Evolutionary conservation across 2,888 invertebrate genomes (phyloP).

Genomic region (Lottia scabra): DNA sequence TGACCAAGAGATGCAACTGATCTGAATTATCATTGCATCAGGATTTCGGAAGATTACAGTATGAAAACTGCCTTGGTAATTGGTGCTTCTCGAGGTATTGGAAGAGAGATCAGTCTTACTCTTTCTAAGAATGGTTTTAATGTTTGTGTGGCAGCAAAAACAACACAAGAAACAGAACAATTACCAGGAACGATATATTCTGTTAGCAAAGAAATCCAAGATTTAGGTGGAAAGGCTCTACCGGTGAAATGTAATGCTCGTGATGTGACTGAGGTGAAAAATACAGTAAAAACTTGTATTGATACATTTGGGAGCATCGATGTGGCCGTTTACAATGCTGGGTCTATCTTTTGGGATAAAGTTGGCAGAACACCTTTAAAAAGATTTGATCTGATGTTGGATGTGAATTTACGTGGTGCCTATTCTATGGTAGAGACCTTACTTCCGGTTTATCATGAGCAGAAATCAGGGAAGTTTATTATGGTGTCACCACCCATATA

Average conservation of each 20-base stretch:
- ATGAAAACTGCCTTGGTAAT: conserved; percentile 51
- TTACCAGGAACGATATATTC: conserved; percentile 50
- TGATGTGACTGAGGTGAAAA: conserved; percentile 41
- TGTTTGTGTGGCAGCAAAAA: conserved; percentile 57
- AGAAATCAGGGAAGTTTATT: conserved; percentile 47
- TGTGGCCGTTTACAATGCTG: conserved; percentile 84
- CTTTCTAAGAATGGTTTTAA: conserved; percentile 45
- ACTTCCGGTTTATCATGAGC: conserved; percentile 48
- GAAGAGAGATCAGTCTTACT: conserved; percentile 52
- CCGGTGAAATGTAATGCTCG: conserved; percentile 53
- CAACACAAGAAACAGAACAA: conserved; percentile 36
- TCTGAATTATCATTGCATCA: no score
- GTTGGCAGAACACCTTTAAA: conserved; percentile 54
- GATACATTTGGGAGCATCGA: conserved; percentile 80
- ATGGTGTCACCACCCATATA: conserved; percentile 60
- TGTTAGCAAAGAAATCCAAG: conserved; percentile 47
- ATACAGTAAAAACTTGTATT: conserved; percentile 37
- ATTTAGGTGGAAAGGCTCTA: conserved; percentile 42
- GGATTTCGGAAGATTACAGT: not conserved
- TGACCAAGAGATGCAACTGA: no score
- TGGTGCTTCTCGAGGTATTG: conserved; percentile 60
- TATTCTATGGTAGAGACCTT: conserved; percentile 68
- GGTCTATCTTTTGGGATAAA: conserved; percentile 76
- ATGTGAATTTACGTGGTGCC: conserved; percentile 73
- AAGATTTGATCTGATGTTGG: conserved; percentile 53